Base-by-base conservation (phyloP, 1,140 invertebrate species). In the Hypothenemus hampei region DNA sequence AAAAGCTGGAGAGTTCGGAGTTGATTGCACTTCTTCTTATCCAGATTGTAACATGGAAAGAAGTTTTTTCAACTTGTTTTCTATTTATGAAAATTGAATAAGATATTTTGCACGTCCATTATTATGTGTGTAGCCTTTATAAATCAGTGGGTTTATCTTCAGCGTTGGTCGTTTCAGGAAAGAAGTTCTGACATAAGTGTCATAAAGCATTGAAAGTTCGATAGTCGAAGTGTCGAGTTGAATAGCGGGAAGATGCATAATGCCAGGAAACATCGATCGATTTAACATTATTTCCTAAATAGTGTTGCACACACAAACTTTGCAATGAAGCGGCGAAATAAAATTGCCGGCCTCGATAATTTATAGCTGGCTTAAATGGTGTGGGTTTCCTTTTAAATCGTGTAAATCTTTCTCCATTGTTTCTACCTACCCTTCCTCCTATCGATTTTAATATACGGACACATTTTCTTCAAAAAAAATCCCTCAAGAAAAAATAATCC, bases 1-100 rank as follows among this genome's bases (percentile, higher is more conserved):
- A 8, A 65, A 60, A n/a, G 78, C 78, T 13, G 78, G 78, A 13
- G 63, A 75, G 39, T 76, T 75, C 63, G 77, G 78, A 68, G 77
- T 77, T 48, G 69, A 77, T 58, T 81, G 79, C 61, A 61, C 64
- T 5, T 71, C 68, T 11, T 61, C 78, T 7, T 81, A 78, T 65
- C 62, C 63, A 15, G 66, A 68, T 5, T 81, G 78, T 59, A 72
- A 73, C 8, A 64, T 73, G 46, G 74, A 72, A 15, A 66, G 75
- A 3, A 74, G 75, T 0, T 41, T 80, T 3, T 65, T 80, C 54
- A 74, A 79, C 51, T 52, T 76, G 2, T 73, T 78, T 54, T 36
- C 52, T 11, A 53, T 53, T 18, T 20, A 50, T 8, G 36, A n/a
- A n/a, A n/a, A n/a, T n/a, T n/a, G n/a, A n/a, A n/a, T n/a, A n/a